Evolutionary conservation across 2,113 vertebrate genomes (phyloP).

Genomic region (Numida meleagris): DNA sequence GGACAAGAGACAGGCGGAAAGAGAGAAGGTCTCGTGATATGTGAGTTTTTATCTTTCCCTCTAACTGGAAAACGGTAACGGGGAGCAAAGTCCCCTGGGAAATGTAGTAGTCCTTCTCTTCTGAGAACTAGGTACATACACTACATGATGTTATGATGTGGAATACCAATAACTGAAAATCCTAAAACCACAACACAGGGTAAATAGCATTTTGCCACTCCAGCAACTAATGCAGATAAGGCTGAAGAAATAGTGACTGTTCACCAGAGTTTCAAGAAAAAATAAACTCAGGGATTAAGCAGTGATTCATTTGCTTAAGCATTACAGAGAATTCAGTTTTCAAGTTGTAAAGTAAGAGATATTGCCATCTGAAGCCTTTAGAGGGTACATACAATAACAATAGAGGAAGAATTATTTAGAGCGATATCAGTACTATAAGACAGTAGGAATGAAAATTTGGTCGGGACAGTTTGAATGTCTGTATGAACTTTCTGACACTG

Average conservation of each 20-base stretch:
- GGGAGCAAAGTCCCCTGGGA: too few species aligned
- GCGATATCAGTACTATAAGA: not conserved
- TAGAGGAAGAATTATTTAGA: not conserved
- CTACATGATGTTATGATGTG: too few species aligned
- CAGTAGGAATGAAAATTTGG: not conserved
- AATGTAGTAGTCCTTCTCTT: too few species aligned
- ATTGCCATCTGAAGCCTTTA: not conserved
- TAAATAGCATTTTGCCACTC: not conserved
- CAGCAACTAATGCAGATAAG: not conserved
- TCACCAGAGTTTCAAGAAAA: not conserved
- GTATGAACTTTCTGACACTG: not conserved
- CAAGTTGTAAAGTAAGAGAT: not conserved
- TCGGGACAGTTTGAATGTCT: not conserved
- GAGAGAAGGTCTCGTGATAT: too few species aligned
- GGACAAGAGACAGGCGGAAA: too few species aligned
- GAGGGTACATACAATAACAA: not conserved
- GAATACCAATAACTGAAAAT: too few species aligned
- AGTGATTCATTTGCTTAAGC: not conserved
- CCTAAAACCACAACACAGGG: too few species aligned
- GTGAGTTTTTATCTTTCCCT: too few species aligned
- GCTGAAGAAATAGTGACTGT: not conserved
- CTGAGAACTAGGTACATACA: too few species aligned
- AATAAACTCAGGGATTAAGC: not conserved
- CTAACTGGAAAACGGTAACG: too few species aligned
- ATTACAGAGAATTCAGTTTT: slow-evolving; percentile 17